A percentile compares a stretch with the other conserved stretches of the same genome.
phyloP scores from a whole-genome alignment of 1,140 invertebrate species.

The Ostrea edulis region DNA sequence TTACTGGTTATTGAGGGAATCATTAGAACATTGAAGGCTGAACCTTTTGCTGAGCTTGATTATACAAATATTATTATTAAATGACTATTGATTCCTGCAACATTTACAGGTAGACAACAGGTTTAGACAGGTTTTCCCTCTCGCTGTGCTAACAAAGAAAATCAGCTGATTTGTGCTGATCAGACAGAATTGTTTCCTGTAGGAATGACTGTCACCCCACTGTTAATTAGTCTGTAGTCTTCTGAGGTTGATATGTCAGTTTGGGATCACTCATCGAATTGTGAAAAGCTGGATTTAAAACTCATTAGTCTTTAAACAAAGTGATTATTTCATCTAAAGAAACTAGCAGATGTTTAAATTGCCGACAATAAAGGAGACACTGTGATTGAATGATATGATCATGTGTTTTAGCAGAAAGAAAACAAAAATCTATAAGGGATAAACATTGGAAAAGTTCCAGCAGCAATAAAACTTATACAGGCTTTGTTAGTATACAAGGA shows the following conservation, averaged over 20 bases:
- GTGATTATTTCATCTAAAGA: constrained; percentile 34
- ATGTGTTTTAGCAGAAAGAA: constrained; percentile 21
- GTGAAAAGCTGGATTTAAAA: constrained; percentile 32
- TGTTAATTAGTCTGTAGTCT: constrained; percentile 22
- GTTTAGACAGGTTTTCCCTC: constrained; percentile 30
- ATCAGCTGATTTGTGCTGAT: constrained; percentile 35
- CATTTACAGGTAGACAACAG: constrained; percentile 28
- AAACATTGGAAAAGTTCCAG: constrained; percentile 18
- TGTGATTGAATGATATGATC: constrained; percentile 30
- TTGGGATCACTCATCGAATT: neutral
- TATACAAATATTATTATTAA: constrained; percentile 39
- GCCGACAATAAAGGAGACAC: constrained; percentile 10
- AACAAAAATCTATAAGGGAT: constrained; percentile 3
- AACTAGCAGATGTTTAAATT: constrained; percentile 34
- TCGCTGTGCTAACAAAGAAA: constrained; percentile 31
- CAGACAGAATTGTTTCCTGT: constrained; percentile 12
- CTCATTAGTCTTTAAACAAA: neutral
- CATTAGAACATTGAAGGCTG: neutral
- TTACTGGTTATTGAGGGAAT: neutral
- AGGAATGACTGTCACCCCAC: constrained; percentile 16
- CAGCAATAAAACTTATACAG: constrained; percentile 26
- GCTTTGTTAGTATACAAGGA: constrained; percentile 25
- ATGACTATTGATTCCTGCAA: constrained; percentile 38
- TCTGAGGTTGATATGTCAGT: constrained; percentile 6
- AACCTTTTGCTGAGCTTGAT: neutral